Conservation (phyloP, 2,797 vertebrate genomes). For the Cynopterus sphinx region DNA sequence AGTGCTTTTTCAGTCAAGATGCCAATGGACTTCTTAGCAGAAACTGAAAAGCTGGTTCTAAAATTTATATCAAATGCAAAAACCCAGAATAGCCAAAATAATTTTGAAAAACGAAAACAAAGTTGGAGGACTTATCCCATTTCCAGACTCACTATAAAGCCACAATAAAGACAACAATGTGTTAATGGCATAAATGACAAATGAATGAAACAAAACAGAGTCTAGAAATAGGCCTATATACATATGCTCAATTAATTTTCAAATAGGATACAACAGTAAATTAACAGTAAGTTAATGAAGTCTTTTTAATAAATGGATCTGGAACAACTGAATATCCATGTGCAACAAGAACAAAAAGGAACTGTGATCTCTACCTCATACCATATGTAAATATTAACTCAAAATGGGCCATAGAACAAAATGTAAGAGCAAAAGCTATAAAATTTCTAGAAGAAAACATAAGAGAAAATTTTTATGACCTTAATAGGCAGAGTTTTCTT, state of each 20-base stretch:
- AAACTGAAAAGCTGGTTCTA: background rate
- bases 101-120: background rate
- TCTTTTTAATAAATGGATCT: background rate
- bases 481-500: background rate
- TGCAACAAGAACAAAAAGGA: background rate
- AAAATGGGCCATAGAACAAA: background rate
- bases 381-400: slow-evolving; percentile 30
- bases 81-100: background rate
- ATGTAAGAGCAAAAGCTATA: background rate
- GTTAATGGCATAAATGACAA: background rate
- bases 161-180: background rate
- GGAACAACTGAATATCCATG: background rate
- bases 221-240: background rate
- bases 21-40: background rate
- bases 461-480: background rate
- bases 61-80: background rate
- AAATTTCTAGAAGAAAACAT: background rate
- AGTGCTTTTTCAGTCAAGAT: background rate
- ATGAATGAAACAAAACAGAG: background rate
- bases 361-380: background rate
- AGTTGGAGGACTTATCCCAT: background rate
- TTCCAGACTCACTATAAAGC: background rate
- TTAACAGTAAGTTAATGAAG: background rate
- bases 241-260: background rate
- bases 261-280: background rate